These are phyloP conservation scores for Pristionchus entomophagus DNA, from an alignment of 2,888 invertebrate genomes.

Conservation along the genomic window DNA sequence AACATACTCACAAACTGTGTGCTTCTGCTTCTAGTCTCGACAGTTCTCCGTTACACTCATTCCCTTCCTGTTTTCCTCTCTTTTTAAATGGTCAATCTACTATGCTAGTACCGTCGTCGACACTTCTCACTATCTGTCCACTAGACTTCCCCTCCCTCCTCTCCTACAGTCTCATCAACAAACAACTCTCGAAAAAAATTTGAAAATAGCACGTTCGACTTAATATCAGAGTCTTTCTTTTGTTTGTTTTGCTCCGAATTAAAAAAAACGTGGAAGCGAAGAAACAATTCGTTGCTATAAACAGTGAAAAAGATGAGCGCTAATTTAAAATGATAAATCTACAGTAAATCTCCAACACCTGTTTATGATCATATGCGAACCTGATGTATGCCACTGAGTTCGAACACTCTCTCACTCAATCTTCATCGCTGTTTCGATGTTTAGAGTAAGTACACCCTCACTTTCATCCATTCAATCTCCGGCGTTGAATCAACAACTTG, in stretches of 20 bases:
- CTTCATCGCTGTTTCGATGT: conserved; percentile 12
- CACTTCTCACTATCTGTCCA: background rate
- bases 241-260: too few relatives aligned
- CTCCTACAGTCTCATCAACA: too few relatives aligned
- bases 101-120: background rate
- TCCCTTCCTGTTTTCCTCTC: conserved; percentile 6
- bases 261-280: too few relatives aligned
- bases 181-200: background rate
- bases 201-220: background rate
- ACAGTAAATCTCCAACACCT: too few relatives aligned
- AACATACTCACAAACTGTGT: background rate
- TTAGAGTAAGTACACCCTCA: conserved; percentile 29
- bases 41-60: background rate
- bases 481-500: conserved; percentile 17
- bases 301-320: too few relatives aligned
- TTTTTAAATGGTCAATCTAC: conserved; percentile 11
- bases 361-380: background rate
- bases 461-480: conserved; percentile 16
- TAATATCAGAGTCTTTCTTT: too few relatives aligned
- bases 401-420: background rate
- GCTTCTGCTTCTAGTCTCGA: background rate
- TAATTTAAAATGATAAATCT: too few relatives aligned
- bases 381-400: background rate
- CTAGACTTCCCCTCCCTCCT: background rate
- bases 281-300: too few relatives aligned